Evolutionary conservation across 2,888 invertebrate genomes (phyloP).

Genomic region (Dasysyrphus albostriatus): DNA sequence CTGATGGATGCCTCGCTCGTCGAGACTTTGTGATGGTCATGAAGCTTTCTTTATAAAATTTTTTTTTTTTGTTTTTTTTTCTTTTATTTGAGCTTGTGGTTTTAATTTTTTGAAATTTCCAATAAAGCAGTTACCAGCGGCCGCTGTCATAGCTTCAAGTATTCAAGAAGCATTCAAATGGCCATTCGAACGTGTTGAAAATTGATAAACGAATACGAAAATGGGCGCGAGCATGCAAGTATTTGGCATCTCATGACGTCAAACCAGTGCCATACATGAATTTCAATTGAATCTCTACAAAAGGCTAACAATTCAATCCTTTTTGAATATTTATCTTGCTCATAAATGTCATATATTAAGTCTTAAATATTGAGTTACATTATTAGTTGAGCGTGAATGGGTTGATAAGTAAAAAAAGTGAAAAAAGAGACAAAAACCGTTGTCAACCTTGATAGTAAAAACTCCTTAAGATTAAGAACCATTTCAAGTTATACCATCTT

Average conservation of each 20-base stretch:
- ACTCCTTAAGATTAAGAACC: slow-evolving; percentile 24
- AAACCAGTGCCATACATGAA: slow-evolving; percentile 41
- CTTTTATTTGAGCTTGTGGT: slow-evolving; percentile 11
- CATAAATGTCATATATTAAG: neutral
- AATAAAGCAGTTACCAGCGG: neutral
- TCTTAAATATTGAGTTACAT: neutral
- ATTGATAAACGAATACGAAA: slow-evolving; percentile 42
- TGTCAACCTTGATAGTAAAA: slow-evolving; percentile 44
- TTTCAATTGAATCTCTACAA: slow-evolving; percentile 36
- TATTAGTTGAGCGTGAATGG: neutral
- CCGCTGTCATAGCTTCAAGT: neutral
- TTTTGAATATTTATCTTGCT: slow-evolving; percentile 2
- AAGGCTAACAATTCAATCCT: slow-evolving; percentile 30
- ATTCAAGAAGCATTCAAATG: slow-evolving; percentile 47
- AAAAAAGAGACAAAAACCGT: neutral
- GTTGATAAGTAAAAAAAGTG: neutral
- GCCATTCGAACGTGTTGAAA: slow-evolving; percentile 63
- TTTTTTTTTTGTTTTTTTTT: neutral
- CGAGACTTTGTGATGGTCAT: neutral
- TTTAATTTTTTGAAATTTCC: neutral
- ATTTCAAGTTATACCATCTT: slow-evolving; percentile 3
- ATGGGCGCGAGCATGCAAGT: slow-evolving; percentile 45
- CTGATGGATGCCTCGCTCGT: neutral
- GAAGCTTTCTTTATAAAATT: neutral
- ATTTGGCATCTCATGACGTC: slow-evolving; percentile 68